Conservation (phyloP, 2,113 vertebrate species). For the Solea solea region DNA sequence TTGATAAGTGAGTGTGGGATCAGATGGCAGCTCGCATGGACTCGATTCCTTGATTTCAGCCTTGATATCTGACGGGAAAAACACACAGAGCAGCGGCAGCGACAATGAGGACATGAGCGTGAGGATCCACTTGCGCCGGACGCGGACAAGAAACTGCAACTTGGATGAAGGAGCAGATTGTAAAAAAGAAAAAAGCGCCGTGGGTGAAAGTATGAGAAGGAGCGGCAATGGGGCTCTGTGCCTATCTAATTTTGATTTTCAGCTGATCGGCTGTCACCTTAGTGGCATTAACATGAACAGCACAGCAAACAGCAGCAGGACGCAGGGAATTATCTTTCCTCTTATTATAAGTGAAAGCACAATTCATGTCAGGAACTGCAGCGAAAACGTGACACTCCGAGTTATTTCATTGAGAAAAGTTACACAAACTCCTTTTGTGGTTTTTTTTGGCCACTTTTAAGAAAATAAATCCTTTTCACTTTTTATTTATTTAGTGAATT, state of each 20-base stretch:
- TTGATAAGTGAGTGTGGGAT: constrained; percentile 93
- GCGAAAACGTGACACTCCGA: background rate
- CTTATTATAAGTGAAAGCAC: constrained; percentile 64
- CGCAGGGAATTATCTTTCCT: constrained; percentile 81
- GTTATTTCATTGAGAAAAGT: constrained; percentile 55
- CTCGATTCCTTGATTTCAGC: constrained; percentile 91
- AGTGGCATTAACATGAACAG: constrained; percentile 40
- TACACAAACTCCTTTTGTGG: constrained; percentile 25
- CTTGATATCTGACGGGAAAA: constrained; percentile 90
- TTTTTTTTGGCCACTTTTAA: constrained; percentile 15
- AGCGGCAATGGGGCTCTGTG: constrained; percentile 28
- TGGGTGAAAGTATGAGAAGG: constrained; percentile 35
- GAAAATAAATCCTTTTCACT: constrained; percentile 3
- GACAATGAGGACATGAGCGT: constrained; percentile 80
- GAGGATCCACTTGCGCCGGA: constrained; percentile 82
- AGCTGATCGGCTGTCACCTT: constrained; percentile 53
- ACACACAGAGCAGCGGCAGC: constrained; percentile 58
- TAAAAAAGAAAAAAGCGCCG: constrained; percentile 37
- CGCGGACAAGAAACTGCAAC: constrained; percentile 43
- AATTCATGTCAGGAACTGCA: constrained; percentile 59
- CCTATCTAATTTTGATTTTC: constrained; percentile 51
- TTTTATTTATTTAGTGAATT: too few species aligned
- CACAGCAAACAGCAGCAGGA: constrained; percentile 35
- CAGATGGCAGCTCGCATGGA: constrained; percentile 98
- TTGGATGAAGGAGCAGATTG: constrained; percentile 74